These are phyloP conservation scores for Lucilia cuprina DNA, from an alignment of 1,140 invertebrate genomes.

Conservation along the genomic window DNA sequence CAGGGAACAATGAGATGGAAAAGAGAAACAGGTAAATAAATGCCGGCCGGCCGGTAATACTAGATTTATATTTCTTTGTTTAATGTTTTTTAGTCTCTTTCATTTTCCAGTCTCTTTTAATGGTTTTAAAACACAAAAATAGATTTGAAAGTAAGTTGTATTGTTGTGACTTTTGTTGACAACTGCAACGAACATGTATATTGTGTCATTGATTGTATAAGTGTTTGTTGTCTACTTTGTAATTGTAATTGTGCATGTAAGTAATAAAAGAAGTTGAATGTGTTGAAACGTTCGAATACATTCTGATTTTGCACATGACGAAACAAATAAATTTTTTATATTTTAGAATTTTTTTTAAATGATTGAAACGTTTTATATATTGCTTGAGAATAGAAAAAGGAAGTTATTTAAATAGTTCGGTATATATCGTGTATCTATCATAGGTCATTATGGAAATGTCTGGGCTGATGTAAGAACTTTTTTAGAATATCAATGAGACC, in stretches of 20 bases:
- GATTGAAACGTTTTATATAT: too few species aligned
- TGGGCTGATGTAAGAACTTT: too few species aligned
- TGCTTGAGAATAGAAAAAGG: too few species aligned
- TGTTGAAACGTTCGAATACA: neutral
- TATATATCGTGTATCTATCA: too few species aligned
- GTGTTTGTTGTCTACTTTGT: neutral
- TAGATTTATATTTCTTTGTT: neutral
- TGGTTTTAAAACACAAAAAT: neutral
- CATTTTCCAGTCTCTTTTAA: neutral
- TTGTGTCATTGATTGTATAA: neutral
- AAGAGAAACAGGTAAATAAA: neutral
- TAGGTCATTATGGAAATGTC: too few species aligned
- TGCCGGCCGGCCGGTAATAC: conserved; percentile 8
- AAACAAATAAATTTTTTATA: too few species aligned
- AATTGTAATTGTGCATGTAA: too few species aligned
- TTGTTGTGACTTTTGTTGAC: conserved; percentile 5
- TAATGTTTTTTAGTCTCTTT: neutral
- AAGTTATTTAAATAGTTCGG: too few species aligned
- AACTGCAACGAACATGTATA: neutral
- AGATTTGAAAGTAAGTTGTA: neutral
- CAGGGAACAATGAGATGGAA: neutral
- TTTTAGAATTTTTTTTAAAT: too few species aligned
- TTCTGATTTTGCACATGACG: too few species aligned
- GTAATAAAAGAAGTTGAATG: too few species aligned
- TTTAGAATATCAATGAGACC: too few species aligned